Base-by-base conservation (phyloP, 2,797 vertebrate genomes). In the Euphonia xanthogaster region DNA sequence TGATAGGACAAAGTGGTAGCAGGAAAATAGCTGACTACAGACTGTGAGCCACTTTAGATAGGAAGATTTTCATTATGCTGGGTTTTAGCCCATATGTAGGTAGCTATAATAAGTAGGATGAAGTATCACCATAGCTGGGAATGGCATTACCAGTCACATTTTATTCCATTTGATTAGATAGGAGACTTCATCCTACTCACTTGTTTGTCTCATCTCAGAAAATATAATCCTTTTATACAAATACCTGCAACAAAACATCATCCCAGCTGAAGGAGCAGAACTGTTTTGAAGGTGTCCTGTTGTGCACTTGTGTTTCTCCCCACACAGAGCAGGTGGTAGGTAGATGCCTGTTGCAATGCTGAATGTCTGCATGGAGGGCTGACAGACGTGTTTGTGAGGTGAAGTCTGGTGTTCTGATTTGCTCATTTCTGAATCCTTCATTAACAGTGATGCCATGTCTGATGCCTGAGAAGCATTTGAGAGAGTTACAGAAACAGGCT, bases 161-260 rank as follows among this genome's bases (percentile, higher is more conserved):
- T 80, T 45, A 72, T 89, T 93, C 47, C 54, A 50, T 88, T 91
- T 77, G 50, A 79, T 67, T 58, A 92, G 84, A 67, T 31, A n/a
- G 53, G n/a, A 82, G 61, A 53, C 67, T 95, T 89, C 61, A 72
- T 90, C 62, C 81, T 93, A 80, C 68, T 92, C 71, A 33, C n/a
- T 88, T 61, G 35, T 83, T 89, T 85, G 54, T 65, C 58, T 94
- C 76, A 81, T 95, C 55, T 93, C 7, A 9, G 78, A 85, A 91
- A 88, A 58, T 25, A 61, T 22, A 81, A 72, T 75, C 19, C 31
- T 53, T 8, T 62, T 57, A 55, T 33, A 65, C 62, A 75, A 79
- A 68, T 35, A 80, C 14, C 39, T 78, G 42, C 44, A 40, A 50
- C 24, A 68, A 66, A 44, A 6, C 62, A 66, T 55, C 47, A 51